Evolutionary conservation across 2,113 vertebrate species (phyloP).

Genomic region (Sorex araneus): DNA sequence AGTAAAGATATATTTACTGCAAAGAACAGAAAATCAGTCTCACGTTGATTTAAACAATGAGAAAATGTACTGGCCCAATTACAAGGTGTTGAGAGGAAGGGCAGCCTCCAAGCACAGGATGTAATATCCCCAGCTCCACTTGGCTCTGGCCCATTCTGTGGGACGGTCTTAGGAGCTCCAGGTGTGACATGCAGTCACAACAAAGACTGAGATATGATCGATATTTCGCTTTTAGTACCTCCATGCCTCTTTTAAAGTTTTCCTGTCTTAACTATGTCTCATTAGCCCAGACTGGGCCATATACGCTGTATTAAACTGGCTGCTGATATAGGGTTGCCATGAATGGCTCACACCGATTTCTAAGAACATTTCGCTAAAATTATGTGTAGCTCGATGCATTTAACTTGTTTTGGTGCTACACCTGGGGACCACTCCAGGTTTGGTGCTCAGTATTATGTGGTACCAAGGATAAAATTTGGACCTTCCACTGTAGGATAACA

Average conservation of each 20-base stretch:
- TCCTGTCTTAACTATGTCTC: constrained; percentile 5
- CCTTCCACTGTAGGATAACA: no score
- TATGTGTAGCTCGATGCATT: no score
- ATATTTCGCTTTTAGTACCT: neutral
- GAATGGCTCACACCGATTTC: constrained; percentile 1
- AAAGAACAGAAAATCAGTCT: neutral
- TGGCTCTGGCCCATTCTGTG: constrained; percentile 1
- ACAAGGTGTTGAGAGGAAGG: neutral
- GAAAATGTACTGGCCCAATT: neutral
- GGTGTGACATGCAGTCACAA: constrained; percentile 21
- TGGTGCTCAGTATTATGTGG: no score
- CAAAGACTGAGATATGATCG: constrained; percentile 20
- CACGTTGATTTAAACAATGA: constrained; percentile 24
- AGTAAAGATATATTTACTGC: neutral
- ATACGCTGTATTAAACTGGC: constrained; percentile 34
- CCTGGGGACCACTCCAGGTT: no score
- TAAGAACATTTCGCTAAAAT: constrained; percentile 43
- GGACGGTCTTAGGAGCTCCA: neutral
- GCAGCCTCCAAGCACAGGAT: constrained; percentile 31
- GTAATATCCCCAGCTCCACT: neutral
- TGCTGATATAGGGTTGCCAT: constrained; percentile 31
- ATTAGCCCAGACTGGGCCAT: constrained; percentile 8
- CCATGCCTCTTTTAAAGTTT: neutral
- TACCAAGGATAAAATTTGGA: no score
- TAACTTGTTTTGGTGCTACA: no score